Percentiles rank a stretch among this genome's conserved stretches.
These are phyloP conservation scores for Mactra quadrangularis DNA, from an alignment of 1,140 invertebrate genomes.

Conservation along the genomic window DNA sequence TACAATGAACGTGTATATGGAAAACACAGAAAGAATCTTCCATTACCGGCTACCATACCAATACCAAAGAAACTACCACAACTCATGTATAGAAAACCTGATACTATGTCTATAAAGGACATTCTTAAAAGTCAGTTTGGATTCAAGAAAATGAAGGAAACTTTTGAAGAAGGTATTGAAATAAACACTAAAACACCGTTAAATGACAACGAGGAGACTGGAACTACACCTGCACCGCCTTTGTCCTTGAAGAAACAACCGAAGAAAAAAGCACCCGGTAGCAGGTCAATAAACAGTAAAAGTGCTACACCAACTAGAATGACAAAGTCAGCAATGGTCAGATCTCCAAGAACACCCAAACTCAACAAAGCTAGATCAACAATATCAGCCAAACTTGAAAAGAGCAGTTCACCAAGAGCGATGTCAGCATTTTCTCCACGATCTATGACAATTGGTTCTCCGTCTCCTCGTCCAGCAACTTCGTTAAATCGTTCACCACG, in stretches of 20 bases:
- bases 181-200: constrained; percentile 13
- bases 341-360: neutral
- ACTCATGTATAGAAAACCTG: constrained; percentile 38
- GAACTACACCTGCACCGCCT: neutral
- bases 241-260: constrained; percentile 35
- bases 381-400: neutral
- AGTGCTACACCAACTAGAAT: neutral
- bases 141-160: constrained; percentile 7
- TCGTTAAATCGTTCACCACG: neutral
- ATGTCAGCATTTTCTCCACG: constrained; percentile 24
- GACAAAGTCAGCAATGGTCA: neutral
- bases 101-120: constrained; percentile 23
- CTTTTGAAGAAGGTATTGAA: constrained; percentile 16
- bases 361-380: neutral
- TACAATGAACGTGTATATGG: constrained; percentile 10
- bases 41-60: constrained; percentile 34
- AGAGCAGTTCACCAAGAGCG: neutral
- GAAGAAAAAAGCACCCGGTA: neutral
- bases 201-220: neutral
- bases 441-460: neutral
- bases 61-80: constrained; percentile 54
- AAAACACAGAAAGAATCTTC: constrained; percentile 22
- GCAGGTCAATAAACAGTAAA: neutral
- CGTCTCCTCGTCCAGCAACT: constrained; percentile 18
- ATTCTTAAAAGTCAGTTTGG: constrained; percentile 26